Evolutionary conservation across 2,888 invertebrate species (phyloP), one percentile per base, ranked within the genome.

Genomic region (Dryococelus australis): DNA sequence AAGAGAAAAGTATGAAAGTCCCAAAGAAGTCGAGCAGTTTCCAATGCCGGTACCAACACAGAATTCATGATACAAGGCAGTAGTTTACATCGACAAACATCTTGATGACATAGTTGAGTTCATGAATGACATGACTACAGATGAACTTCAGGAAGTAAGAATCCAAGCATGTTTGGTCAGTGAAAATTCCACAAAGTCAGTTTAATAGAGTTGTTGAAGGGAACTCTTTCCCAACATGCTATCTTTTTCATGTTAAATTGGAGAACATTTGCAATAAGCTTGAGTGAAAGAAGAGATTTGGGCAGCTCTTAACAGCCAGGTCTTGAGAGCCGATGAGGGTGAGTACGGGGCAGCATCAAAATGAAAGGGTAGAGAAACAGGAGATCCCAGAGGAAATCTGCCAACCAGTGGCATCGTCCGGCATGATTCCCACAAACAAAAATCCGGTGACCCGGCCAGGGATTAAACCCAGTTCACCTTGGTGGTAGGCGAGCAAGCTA

Each of bases 31-130:
- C 65, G 16, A 65, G n/a, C 65, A 24, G 8, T 65, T 65, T 24
- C 87, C 86, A 20, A 86, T 80, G 81, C 87, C 87, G 27, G 86
- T 87, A 24, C 43, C 81, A 28, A 87, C 87, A n/a, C 51, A 86
- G 12, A 87, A 87, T 65, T 86, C 87, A 16, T 86, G 84, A 86
- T 86, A 83, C 43, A 26, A 79, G 43, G 51, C 86, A 24, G 87
- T 87, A 16, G 65, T 84, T 24, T 87, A 85, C 85, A 85, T 87
- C 3, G 26, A 87, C 26, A 53, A 87, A 35, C n/a, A 87, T 51
- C 85, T 85, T 24, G 85, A 78, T 20, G 87, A 85, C 84, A 53
- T 35, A 35, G 16, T 87, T 12, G 79, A 85, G n/a, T 87, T 78
- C 28, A 78, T 87, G 85, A 65, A 87, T 65, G 53, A 43, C 47